Base-by-base conservation (phyloP, 2,797 vertebrate genomes). In the Gastrophryne carolinensis region DNA sequence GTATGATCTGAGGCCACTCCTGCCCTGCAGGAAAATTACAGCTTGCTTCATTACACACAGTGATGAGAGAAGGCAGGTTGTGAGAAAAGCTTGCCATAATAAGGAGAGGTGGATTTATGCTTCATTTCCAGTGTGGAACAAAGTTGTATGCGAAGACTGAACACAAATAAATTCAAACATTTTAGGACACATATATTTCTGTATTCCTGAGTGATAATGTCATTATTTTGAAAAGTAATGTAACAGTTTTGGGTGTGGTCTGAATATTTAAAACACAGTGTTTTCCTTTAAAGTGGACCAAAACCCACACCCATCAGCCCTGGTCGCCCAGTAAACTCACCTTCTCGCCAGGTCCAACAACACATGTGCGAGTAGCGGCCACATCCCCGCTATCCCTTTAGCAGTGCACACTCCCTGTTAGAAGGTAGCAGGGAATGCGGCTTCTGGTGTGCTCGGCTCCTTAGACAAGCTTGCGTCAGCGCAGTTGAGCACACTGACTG, bases 31-130 rank as follows among this genome's bases (percentile, higher is more conserved):
- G 49, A 21, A 56, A 34, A 70, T 70, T 13, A 53, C 58, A 77
- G 57, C 27, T 64, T 68, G 54, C 26, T 44, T 70, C 74, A 77
- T 77, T 77, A 70, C 19, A 62, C 57, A 62, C 57, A 70, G 27
- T 61, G 64, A 69, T 60, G 54, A 53, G 49, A 69, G 44, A 19
- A 56, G 41, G 63, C 17, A 37, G 47, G 66, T 69, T 41, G 27
- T 57, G 34, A 15, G 49, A 32, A 68, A 11, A 39, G 50, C 32
- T 19, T 56, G 37, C 24, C 35, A 3, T 27, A 53, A 27, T 52
- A 53, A 26, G 23, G n/a, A 27, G 47, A 29, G 32, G 24, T 15
- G 29, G 24, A 5, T 53, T 35, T 19, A 24, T 34, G 30, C 27
- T 30, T n/a, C 17, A 69, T 57, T 35, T 41, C 57, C 50, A 29